Evolutionary conservation across 2,888 invertebrate genomes (phyloP).

Genomic region (Thereva unica): DNA sequence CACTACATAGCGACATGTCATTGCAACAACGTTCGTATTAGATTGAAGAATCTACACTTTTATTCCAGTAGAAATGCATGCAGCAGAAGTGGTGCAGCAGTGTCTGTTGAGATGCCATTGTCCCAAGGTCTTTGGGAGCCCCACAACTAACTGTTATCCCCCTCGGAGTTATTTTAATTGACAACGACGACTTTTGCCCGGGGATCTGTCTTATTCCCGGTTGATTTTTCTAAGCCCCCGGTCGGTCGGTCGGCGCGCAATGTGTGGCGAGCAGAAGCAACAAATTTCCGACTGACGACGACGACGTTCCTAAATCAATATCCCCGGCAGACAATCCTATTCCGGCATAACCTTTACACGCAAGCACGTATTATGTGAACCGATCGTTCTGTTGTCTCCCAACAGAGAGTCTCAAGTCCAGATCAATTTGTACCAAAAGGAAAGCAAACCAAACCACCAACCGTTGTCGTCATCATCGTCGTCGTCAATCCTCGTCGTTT

Average conservation of each 20-base stretch:
- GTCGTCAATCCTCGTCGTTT: too few relatives aligned
- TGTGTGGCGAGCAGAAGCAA: slow-evolving; percentile 23
- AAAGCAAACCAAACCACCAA: slow-evolving; percentile 5
- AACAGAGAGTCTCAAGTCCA: slow-evolving; percentile 11
- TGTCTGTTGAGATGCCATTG: too few relatives aligned
- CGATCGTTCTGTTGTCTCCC: slow-evolving; percentile 1
- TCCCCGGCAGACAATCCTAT: slow-evolving; percentile 8
- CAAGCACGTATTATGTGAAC: slow-evolving; percentile 11
- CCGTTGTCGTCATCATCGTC: neutral
- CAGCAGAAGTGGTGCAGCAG: neutral
- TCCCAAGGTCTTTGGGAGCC: neutral
- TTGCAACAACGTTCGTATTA: neutral
- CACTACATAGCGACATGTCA: neutral
- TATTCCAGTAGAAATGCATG: slow-evolving; percentile 1
- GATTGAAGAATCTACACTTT: neutral
- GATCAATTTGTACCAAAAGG: slow-evolving; percentile 26
- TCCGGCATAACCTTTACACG: too few relatives aligned
- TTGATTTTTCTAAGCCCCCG: slow-evolving; percentile 9
- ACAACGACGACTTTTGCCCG: slow-evolving; percentile 28
- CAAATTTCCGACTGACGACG: slow-evolving; percentile 30
- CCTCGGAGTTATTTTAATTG: slow-evolving; percentile 42
- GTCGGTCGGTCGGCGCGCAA: neutral
- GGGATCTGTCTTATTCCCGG: slow-evolving; percentile 7
- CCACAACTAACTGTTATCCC: slow-evolving; percentile 20
- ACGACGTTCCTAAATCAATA: slow-evolving; percentile 34